Base-by-base conservation (phyloP, 2,113 vertebrate species). In the Romanogobio albipinnatus region DNA sequence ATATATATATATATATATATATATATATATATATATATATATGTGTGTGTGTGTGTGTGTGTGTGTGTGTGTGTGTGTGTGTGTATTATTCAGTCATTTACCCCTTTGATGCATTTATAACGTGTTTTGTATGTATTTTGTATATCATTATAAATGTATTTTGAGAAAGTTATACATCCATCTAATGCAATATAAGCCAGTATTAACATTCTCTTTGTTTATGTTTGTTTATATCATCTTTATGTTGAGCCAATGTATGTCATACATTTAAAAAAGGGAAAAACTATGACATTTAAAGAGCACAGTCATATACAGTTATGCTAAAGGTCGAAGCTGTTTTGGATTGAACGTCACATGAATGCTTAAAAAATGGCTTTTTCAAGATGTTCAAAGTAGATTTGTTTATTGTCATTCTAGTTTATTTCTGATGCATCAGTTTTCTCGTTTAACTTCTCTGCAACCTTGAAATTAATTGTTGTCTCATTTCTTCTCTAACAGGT, bases 401-500 rank as follows among this genome's bases (percentile, higher is more conserved):
- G 39, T 70, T 70, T 22, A 24, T 75, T 75, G 13, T 15, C 45
- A 7, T 47, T 22, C 3, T n/a, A 49, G 22, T 39, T 61, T 78
- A 33, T 78, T 24, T 78, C 5, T 78, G 17, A 43, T 78, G 22
- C n/a, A 3, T 68, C 29, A 2, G 17, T 70, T 70, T 70, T 43
- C 66, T 43, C 66, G 1, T 17, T 56, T 36, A 43, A 59, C 33
- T 78, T 14, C 53, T 61, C 22, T 9, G 7, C 51, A 58, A 76
- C 51, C 11, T 24, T 59, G 22, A 36, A 43, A 78, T 51, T 7
- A 49, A 45, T 33, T 47, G 73, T 0, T 24, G 9, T 43, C 33
- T 51, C 51, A 5, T 75, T 82, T 89, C 36, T 76, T 66, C 19
- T 49, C 26, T 45, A 22, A 73, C 91, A 99, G 98, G 97, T 99